Evolutionary conservation across 2,797 vertebrate species (phyloP), one percentile per base, ranked within the genome.

Genomic region (Australoheros facetus): DNA sequence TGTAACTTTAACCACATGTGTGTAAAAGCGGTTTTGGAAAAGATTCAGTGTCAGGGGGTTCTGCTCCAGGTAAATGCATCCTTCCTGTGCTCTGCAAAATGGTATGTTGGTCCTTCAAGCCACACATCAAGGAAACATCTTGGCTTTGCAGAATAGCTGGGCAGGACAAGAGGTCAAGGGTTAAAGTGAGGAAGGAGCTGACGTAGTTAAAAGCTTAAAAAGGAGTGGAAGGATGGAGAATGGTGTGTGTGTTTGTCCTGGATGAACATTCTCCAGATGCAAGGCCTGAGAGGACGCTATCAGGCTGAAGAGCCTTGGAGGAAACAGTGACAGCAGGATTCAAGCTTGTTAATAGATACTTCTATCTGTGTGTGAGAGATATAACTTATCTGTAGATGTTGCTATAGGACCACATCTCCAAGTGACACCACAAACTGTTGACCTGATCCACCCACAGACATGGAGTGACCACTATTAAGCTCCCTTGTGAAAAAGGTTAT

Each of bases 241-340:
- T 45, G 58, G 39, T 57, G 58, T 37, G 75, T 8, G 37, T 21
- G 60, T 26, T 28, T 48, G 39, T 48, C 30, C 42, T 28, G 64
- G 37, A 73, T 77, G 64, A 85, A 85, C 85, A 82, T 86, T 90
- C 74, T 83, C 87, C 90, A 90, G 88, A 91, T 5, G 7, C 21
- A 7, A 56, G 54, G 72, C 60, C 71, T 69, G 69, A 85, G 85
- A 73, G 81, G 78, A 87, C 80, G 73, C 80, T 86, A 71, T 87
- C 78, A 12, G 82, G 59, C 23, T 1, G 37, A 73, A 71, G 57
- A 79, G 87, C 71, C 73, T 83, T 13, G 7, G 62, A 75, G 32
- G 70, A 81, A 73, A 71, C 75, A 26, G 75, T 71, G 82, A 91
- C 89, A 75, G 86, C 73, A 66, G 88, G 83, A 84, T 85, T 81